phyloP scores from a whole-genome alignment of 2,888 invertebrate genomes.

The Palloptera scutellata region DNA sequence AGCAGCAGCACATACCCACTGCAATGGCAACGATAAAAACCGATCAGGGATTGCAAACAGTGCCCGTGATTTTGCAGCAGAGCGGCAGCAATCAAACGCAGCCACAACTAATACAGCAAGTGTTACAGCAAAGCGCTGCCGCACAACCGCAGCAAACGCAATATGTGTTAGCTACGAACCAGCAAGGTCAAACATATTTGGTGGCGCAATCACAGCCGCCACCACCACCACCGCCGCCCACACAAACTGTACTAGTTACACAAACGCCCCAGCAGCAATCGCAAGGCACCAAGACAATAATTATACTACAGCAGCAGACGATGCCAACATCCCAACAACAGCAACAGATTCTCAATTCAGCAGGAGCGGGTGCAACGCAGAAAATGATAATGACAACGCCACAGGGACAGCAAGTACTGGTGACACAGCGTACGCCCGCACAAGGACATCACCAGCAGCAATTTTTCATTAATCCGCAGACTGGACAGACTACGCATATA shows the following conservation, averaged over 20 bases:
- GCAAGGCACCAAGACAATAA: constrained; percentile 74
- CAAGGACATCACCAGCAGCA: constrained; percentile 33
- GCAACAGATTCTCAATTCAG: constrained; percentile 54
- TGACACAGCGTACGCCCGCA: constrained; percentile 66
- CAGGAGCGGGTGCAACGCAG: constrained; percentile 60
- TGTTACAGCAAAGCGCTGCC: constrained; percentile 38
- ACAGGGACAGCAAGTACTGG: constrained; percentile 73
- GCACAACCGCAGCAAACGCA: constrained; percentile 57
- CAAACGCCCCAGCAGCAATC: constrained; percentile 75
- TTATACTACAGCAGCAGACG: constrained; percentile 73
- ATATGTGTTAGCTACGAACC: constrained; percentile 63
- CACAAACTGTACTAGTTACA: constrained; percentile 71
- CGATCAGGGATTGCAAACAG: constrained; percentile 61
- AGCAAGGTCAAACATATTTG: constrained; percentile 71
- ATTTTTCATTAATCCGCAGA: constrained; percentile 50
- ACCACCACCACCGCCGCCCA: constrained; percentile 64
- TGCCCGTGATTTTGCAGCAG: constrained; percentile 60
- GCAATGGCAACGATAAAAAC: constrained; percentile 64
- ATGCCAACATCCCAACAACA: constrained; percentile 40
- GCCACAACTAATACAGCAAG: constrained; percentile 56
- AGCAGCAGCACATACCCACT: constrained; percentile 44
- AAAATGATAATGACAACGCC: constrained; percentile 72
- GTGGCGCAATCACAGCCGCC: constrained; percentile 69
- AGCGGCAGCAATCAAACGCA: constrained; percentile 58
- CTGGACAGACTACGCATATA: constrained; percentile 44